A percentile compares a stretch with the other conserved stretches of the same genome.
Evolutionary conservation across 1,140 invertebrate genomes (phyloP).

Genomic region (Drosophila virilis): DNA sequence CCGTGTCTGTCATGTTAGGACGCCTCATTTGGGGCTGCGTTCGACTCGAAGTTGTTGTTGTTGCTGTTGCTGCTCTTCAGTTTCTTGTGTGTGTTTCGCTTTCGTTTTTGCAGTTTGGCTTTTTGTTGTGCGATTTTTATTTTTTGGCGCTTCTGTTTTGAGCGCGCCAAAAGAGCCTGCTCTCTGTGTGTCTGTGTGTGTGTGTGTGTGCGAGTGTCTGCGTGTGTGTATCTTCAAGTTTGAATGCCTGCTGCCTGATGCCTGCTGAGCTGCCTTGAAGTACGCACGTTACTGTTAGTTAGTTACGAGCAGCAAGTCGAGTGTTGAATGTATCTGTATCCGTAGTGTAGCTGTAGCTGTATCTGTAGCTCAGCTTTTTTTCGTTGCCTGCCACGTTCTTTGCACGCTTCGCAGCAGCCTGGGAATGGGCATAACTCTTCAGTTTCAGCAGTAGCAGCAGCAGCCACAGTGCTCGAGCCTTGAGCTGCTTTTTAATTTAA

Average conservation of each 20-base stretch:
- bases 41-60: conserved; percentile 3
- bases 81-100: conserved; percentile 47
- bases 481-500: conserved; percentile 79
- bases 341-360: conserved; percentile 19
- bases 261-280: conserved; percentile 46
- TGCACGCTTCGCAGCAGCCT: conserved; percentile 56
- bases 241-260: conserved; percentile 10
- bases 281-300: conserved; percentile 82
- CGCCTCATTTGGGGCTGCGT: conserved; percentile 34
- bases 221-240: conserved; percentile 42
- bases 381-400: conserved; percentile 46
- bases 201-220: conserved; percentile 6
- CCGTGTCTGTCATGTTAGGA: conserved; percentile 48
- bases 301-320: conserved; percentile 39
- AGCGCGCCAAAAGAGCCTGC: conserved; percentile 70
- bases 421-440: conserved; percentile 62
- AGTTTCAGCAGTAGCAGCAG: conserved; percentile 27
- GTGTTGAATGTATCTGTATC: conserved; percentile 46
- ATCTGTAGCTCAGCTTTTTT: conserved; percentile 20
- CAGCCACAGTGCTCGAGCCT: conserved; percentile 16
- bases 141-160: conserved; percentile 75
- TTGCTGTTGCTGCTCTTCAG: conserved; percentile 13
- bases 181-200: conserved; percentile 10
- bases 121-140: conserved; percentile 15
- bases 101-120: conserved; percentile 38